Conservation (phyloP, 2,888 invertebrate species). For the Taphrorychus bicolor region DNA sequence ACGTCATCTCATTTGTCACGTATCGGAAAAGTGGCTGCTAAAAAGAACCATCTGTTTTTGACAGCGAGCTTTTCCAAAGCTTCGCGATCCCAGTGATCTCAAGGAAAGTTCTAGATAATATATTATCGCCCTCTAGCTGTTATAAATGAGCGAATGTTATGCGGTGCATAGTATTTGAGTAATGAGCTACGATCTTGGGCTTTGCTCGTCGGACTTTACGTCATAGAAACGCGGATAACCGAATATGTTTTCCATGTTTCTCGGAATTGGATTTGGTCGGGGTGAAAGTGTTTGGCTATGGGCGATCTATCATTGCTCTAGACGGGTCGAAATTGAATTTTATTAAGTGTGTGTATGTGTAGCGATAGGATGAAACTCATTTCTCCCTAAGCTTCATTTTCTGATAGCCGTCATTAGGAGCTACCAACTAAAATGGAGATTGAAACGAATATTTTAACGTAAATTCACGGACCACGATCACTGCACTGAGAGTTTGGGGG, state of each 20-base stretch:
- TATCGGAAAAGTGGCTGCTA: slow-evolving; percentile 28
- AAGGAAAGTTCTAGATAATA: slow-evolving; percentile 21
- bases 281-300: not conserved
- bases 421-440: too few species aligned
- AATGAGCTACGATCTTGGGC: slow-evolving; percentile 12
- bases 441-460: too few species aligned
- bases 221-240: not conserved
- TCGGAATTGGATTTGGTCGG: not conserved
- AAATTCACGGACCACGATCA: too few species aligned
- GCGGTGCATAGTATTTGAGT: slow-evolving; percentile 20
- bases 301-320: not conserved
- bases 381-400: too few species aligned
- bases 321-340: not conserved
- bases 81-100: slow-evolving; percentile 26
- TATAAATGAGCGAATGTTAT: slow-evolving; percentile 14
- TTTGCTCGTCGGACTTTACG: not conserved
- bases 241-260: not conserved
- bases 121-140: slow-evolving; percentile 20
- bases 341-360: too few species aligned
- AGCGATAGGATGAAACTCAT: too few species aligned
- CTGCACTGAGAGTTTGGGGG: too few species aligned
- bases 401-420: too few species aligned
- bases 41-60: slow-evolving; percentile 29
- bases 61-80: slow-evolving; percentile 19
- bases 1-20: slow-evolving; percentile 36